Conservation (phyloP, 2,113 vertebrate genomes). For the Chauna torquata region DNA sequence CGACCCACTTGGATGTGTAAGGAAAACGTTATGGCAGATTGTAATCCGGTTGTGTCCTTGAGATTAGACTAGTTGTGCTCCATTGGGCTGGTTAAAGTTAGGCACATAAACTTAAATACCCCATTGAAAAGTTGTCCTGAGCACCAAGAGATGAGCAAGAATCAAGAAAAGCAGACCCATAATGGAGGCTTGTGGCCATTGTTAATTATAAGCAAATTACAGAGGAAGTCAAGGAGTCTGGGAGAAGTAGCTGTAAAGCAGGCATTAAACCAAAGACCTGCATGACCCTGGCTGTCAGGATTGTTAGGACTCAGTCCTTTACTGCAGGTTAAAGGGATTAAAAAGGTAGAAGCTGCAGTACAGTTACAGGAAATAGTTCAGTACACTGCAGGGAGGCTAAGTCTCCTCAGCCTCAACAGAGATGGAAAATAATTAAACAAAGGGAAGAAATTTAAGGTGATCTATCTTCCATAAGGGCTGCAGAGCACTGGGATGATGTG, state of each 20-base stretch:
- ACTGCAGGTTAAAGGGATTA: slow-evolving; percentile 1
- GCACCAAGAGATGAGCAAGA: background rate
- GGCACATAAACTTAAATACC: background rate
- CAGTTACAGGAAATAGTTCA: background rate
- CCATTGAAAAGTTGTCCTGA: background rate
- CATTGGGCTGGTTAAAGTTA: background rate
- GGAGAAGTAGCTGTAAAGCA: background rate
- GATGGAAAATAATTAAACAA: background rate
- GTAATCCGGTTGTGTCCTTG: background rate
- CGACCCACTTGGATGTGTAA: background rate
- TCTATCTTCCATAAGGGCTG: background rate
- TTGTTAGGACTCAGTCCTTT: background rate
- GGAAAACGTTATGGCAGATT: background rate
- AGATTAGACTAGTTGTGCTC: background rate
- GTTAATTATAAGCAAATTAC: background rate
- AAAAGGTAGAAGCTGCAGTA: background rate
- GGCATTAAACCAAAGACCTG: background rate
- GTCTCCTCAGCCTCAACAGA: background rate
- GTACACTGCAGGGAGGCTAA: background rate
- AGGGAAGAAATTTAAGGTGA: background rate
- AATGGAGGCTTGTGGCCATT: background rate
- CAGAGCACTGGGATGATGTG: background rate
- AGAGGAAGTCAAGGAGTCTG: background rate
- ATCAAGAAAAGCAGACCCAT: background rate
- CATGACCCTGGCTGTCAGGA: background rate